Base-by-base conservation (phyloP, 2,797 vertebrate species). In the Anolis apletophallus region DNA sequence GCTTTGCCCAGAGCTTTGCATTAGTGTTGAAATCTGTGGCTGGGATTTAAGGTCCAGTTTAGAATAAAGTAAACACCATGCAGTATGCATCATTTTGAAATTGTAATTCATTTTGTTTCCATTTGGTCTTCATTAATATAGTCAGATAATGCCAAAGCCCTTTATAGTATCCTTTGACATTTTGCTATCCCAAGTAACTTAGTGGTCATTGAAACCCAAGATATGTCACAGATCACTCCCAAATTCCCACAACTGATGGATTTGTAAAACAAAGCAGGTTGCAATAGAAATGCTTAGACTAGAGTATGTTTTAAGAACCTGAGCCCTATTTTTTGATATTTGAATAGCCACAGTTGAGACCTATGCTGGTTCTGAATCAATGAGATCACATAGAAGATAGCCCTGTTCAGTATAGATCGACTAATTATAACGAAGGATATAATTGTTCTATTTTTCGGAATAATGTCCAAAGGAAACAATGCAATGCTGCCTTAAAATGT, bases 361-460 rank as follows among this genome's bases (percentile, higher is more conserved):
- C 12, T 81, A n/a, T 74, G 71, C 55, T 87, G 85, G 86, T 85
- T 85, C 46, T 87, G 81, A 81, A 73, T 83, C 64, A 72, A 14
- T 17, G 36, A 19, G 32, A 36, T 78, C 50, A 83, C 11, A 40
- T 34, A 29, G 4, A 87, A 52, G 16, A n/a, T 8, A 87, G 72
- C 82, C 77, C 40, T 79, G 21, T 73, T 81, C 1, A 54, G 68
- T 23, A 76, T 52, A 75, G 26, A 54, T 34, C 72, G 83, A 82
- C 69, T 91, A 71, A n/a, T 67, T 89, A 19, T 85, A 83, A 68
- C 83, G 80, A 86, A 87, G 81, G 78, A 61, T 86, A 5, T 52
- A 3, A n/a, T 85, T 46, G 72, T 85, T 89, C 86, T 83, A 72
- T 82, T 80, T 86, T 90, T 90, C 78, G 68, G 59, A 69, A 88